A percentile compares a stretch with the other conserved stretches of the same genome.
These are phyloP conservation scores for Microplitis manilae DNA, from an alignment of 2,888 invertebrate species.

Conservation along the genomic window DNA sequence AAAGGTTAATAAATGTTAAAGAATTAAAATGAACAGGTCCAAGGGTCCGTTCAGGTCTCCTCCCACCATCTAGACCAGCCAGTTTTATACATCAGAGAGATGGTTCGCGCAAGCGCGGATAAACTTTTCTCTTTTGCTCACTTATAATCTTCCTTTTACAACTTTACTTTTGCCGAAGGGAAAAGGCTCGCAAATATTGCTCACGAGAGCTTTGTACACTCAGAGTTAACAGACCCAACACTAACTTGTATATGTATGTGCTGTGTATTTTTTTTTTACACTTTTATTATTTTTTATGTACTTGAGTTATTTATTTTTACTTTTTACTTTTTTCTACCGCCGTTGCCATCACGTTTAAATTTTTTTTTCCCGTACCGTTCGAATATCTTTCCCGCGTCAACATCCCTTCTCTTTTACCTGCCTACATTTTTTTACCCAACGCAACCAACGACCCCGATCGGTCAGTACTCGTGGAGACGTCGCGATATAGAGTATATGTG, in stretches of 20 bases:
- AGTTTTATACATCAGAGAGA: not conserved
- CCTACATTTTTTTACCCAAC: constrained; percentile 43
- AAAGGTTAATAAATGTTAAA: constrained; percentile 13
- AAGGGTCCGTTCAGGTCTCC: constrained; percentile 47
- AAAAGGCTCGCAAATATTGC: constrained; percentile 61
- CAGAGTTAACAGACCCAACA: constrained; percentile 46
- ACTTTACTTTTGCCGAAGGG: constrained; percentile 54
- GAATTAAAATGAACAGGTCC: constrained; percentile 48
- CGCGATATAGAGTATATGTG: constrained; percentile 23
- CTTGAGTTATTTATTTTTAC: not conserved
- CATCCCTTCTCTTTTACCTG: constrained; percentile 39
- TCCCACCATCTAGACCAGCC: constrained; percentile 44
- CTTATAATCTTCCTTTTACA: constrained; percentile 55
- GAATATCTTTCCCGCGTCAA: constrained; percentile 36
- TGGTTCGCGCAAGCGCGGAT: constrained; percentile 27
- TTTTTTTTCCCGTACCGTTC: constrained; percentile 21
- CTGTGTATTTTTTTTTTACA: constrained; percentile 28
- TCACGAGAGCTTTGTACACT: constrained; percentile 54
- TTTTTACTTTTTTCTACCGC: constrained; percentile 18
- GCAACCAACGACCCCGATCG: constrained; percentile 41
- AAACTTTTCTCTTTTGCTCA: constrained; percentile 21
- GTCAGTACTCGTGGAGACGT: constrained; percentile 40
- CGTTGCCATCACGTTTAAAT: constrained; percentile 12
- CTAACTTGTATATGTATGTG: constrained; percentile 42
- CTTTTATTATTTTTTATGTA: constrained; percentile 7